Evolutionary conservation across 2,888 invertebrate species (phyloP).

Genomic region (Antheraea assamensis): DNA sequence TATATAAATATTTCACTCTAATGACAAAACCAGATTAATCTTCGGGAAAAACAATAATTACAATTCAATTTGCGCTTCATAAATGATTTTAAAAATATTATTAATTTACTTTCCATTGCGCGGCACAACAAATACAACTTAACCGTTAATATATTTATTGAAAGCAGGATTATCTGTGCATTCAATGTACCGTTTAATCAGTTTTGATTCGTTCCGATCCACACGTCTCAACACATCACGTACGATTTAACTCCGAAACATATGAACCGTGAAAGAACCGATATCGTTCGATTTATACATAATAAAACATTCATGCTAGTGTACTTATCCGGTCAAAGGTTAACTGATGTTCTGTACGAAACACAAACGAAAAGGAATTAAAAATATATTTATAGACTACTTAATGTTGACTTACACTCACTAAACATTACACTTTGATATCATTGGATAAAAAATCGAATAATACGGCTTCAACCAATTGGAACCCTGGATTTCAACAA

Average conservation of each 20-base stretch:
- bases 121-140: neutral
- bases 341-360: too few relatives aligned
- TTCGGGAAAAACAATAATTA: neutral
- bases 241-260: constrained; percentile 4
- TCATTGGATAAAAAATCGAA: too few relatives aligned
- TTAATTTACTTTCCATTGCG: neutral
- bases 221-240: neutral
- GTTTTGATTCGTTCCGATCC: neutral
- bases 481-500: too few relatives aligned
- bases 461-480: too few relatives aligned
- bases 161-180: neutral
- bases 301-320: too few relatives aligned
- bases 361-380: neutral
- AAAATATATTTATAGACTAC: too few relatives aligned
- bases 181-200: neutral
- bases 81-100: neutral
- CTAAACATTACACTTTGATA: too few relatives aligned
- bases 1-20: too few relatives aligned
- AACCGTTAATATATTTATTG: neutral
- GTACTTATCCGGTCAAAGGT: neutral
- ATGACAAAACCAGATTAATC: too few relatives aligned
- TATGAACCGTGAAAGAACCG: constrained; percentile 2
- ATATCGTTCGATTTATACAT: neutral
- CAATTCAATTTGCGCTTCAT: neutral
- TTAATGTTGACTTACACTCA: too few relatives aligned